These are phyloP conservation scores for Entomobrya proxima DNA, from an alignment of 2,888 invertebrate species.

Conservation along the genomic window DNA sequence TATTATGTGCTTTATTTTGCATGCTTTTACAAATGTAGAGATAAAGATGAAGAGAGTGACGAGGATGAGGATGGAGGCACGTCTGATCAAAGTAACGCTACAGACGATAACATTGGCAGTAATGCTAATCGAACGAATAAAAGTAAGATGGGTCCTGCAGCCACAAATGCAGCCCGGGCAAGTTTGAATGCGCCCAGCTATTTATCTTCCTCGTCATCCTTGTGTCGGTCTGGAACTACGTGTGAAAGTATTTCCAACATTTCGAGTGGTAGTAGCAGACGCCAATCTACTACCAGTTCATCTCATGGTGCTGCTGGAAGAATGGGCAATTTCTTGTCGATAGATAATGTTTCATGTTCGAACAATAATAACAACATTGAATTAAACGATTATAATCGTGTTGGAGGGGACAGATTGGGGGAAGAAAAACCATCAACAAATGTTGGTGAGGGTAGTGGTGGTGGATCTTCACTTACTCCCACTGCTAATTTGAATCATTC, in stretches of 20 bases:
- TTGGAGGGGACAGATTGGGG: neutral
- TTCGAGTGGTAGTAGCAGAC: conserved; percentile 44
- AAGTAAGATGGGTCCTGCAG: conserved; percentile 12
- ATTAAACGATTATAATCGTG: conserved; percentile 55
- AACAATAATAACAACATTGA: conserved; percentile 60
- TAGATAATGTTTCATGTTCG: conserved; percentile 30
- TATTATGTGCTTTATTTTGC: neutral
- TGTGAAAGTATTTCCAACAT: conserved; percentile 34
- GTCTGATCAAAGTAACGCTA: conserved; percentile 50
- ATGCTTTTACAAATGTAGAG: conserved; percentile 33
- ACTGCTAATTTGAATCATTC: neutral
- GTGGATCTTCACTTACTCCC: neutral
- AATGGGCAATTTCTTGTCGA: conserved; percentile 37
- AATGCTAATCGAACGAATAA: conserved; percentile 1
- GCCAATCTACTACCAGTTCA: conserved; percentile 19
- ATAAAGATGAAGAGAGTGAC: conserved; percentile 59
- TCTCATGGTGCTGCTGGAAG: conserved; percentile 35
- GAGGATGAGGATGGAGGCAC: conserved; percentile 54
- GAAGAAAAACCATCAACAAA: neutral
- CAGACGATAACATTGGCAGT: conserved; percentile 30
- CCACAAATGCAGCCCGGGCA: neutral
- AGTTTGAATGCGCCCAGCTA: neutral
- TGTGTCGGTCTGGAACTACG: neutral
- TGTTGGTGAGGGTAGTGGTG: neutral
- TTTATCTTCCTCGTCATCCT: conserved; percentile 26